Percentiles rank a stretch among this genome's conserved stretches.
phyloP scores from a whole-genome alignment of 2,113 vertebrate genomes.

The Pteruthius melanotis region DNA sequence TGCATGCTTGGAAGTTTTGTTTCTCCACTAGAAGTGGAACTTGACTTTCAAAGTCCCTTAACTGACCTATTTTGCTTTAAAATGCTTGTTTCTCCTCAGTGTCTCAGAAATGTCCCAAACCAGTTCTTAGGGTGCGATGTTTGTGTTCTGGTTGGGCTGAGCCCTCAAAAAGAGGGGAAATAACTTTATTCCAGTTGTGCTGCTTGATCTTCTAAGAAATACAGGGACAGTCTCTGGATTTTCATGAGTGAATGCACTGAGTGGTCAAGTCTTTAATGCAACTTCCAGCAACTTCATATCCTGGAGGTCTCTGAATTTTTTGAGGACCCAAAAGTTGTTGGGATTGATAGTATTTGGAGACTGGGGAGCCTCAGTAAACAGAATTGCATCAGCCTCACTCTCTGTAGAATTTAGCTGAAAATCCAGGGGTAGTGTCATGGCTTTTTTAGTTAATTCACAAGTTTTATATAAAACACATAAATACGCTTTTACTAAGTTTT shows the following conservation, averaged over 20 bases:
- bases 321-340: background rate
- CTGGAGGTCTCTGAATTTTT: background rate
- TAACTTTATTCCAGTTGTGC: background rate
- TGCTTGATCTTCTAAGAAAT: background rate
- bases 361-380: too few species aligned
- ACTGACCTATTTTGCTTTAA: background rate
- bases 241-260: background rate
- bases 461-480: background rate
- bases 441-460: background rate
- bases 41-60: background rate
- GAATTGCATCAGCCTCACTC: background rate
- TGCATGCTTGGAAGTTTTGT: background rate
- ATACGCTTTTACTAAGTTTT: background rate
- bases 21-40: background rate
- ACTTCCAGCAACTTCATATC: background rate
- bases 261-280: background rate
- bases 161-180: background rate
- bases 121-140: background rate
- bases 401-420: background rate
- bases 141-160: background rate
- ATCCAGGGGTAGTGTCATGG: rapidly evolving
- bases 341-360: background rate
- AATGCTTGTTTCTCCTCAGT: background rate
- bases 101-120: background rate
- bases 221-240: background rate